These are phyloP conservation scores for Bombus vancouverensis DNA, from an alignment of 1,140 invertebrate genomes.

Conservation along the genomic window DNA sequence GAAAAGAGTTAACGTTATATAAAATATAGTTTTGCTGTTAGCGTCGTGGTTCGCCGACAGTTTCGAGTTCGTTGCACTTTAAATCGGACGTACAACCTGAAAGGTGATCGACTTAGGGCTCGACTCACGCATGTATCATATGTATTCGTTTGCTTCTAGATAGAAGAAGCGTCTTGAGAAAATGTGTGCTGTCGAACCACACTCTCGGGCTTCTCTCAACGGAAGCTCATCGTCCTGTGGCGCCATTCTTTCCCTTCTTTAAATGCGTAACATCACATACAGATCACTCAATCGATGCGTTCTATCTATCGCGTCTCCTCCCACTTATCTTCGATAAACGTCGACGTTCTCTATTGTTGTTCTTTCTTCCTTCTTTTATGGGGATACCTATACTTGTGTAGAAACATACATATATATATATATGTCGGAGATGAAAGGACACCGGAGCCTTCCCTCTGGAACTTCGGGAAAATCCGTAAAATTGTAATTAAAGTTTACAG, in stretches of 20 bases:
- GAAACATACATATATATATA: too few relatives aligned
- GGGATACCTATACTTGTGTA: too few relatives aligned
- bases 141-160: constrained; percentile 22
- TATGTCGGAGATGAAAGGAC: too few relatives aligned
- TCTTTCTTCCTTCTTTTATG: too few relatives aligned
- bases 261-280: neutral
- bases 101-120: constrained; percentile 48
- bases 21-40: neutral
- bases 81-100: constrained; percentile 26
- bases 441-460: too few relatives aligned
- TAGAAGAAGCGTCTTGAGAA: constrained; percentile 1
- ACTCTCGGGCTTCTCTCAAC: constrained; percentile 41
- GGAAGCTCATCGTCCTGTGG: constrained; percentile 45
- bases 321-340: neutral
- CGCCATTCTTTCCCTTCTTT: constrained; percentile 30
- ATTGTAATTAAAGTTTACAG: too few relatives aligned
- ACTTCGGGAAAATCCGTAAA: too few relatives aligned
- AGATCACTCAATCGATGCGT: neutral
- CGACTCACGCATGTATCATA: too few relatives aligned
- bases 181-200: constrained; percentile 12
- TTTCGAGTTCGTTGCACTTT: constrained; percentile 68
- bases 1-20: too few relatives aligned
- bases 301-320: neutral
- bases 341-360: neutral
- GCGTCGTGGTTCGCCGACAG: neutral